Base-by-base conservation (phyloP, 2,797 vertebrate genomes). In the Mallotus villosus region DNA sequence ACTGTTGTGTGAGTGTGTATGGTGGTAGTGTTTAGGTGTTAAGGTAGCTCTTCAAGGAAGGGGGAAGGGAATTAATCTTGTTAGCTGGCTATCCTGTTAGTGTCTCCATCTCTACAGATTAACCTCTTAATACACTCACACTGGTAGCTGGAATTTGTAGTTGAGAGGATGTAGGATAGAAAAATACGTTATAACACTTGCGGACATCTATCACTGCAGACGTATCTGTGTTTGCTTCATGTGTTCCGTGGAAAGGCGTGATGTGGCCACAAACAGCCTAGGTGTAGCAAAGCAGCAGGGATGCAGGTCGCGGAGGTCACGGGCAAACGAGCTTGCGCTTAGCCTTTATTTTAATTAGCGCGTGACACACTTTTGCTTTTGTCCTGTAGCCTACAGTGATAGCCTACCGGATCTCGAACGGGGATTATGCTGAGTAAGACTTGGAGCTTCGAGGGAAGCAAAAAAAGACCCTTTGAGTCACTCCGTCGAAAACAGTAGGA, bases 61-160 rank as follows among this genome's bases (percentile, higher is more conserved):
- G 73, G 77, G 74, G 76, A 76, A 77, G 79, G 68, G 67, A 71
- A 73, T 73, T 85, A 88, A 91, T 89, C 88, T 84, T 73, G 53
- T 90, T 85, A 89, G 76, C 79, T 78, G 82, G 83, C 86, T 67
- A 87, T 83, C 76, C 79, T 71, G 74, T 84, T 82, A 81, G 60
- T 71, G 41, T 63, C n/a, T 63, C 27, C 2, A 29, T 41, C 77
- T 75, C 66, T 67, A 21, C 74, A 80, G 87, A 85, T 89, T 85
- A 59, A 22, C 63, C 29, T 59, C 1, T 24, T 41, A 6, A 41
- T 63, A 57, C 17, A 12, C 58, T 46, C 41, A 53, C 59, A 41
- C 29, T 14, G 17, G 4, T 61, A 59, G 65, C 70, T 85, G 84
- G 85, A 62, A 84, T 59, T 78, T 84, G 82, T 83, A 87, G 84